Evolutionary conservation across 2,797 vertebrate genomes (phyloP).

Genomic region (Ficedula albicollis): DNA sequence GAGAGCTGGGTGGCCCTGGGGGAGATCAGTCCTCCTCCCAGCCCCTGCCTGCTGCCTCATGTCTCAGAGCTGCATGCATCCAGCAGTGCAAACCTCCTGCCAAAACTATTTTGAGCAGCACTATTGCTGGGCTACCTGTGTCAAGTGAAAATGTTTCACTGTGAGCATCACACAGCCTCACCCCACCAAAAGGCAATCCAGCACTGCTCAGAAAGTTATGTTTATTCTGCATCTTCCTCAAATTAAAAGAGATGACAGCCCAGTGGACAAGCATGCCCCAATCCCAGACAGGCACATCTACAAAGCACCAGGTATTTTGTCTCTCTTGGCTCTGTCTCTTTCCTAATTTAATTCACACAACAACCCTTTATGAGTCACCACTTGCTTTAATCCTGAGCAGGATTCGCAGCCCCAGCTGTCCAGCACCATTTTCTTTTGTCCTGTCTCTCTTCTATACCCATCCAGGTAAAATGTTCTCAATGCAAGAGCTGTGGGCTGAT

Average conservation of each 20-base stretch:
- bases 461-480: background rate
- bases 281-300: background rate
- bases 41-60: background rate
- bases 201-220: background rate
- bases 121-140: background rate
- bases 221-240: background rate
- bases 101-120: background rate
- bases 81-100: background rate
- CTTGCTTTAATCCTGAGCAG: background rate
- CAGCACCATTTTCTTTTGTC: background rate
- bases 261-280: background rate
- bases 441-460: background rate
- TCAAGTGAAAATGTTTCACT: background rate
- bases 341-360: slow-evolving; percentile 26
- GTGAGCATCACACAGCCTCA: background rate
- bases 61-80: background rate
- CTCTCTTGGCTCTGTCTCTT: slow-evolving; percentile 5
- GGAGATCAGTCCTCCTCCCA: background rate
- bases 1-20: background rate
- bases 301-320: background rate
- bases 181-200: background rate
- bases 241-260: background rate
- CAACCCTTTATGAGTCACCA: background rate
- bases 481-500: background rate
- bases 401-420: background rate